phyloP scores from a whole-genome alignment of 2,113 vertebrate species.

The Chamaetylas fuelleborni region DNA sequence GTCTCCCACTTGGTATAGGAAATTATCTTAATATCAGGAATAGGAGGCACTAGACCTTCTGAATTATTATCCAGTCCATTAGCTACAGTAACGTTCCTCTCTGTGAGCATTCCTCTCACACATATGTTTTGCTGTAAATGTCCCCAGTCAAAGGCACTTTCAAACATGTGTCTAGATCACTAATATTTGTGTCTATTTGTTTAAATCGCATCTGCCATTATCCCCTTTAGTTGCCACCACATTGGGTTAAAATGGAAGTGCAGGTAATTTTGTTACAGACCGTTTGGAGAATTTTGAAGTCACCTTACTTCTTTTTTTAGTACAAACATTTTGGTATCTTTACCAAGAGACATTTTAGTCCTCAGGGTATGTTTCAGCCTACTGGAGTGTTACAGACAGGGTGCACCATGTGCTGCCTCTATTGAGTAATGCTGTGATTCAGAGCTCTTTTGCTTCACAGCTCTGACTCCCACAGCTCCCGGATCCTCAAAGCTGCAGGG shows the following conservation, averaged over 20 bases:
- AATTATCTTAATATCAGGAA: background rate
- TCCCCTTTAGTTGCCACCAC: too few species aligned
- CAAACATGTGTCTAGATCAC: background rate
- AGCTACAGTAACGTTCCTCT: background rate
- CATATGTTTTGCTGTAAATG: background rate
- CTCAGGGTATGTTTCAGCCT: conserved; percentile 67
- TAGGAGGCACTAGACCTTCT: background rate
- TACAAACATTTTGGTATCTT: background rate
- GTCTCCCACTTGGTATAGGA: background rate
- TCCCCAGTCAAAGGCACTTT: background rate
- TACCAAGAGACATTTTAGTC: conserved; percentile 71
- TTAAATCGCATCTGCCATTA: background rate
- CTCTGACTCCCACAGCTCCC: conserved; percentile 70
- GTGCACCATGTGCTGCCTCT: conserved; percentile 57
- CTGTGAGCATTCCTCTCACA: background rate
- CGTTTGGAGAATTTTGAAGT: background rate
- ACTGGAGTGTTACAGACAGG: conserved; percentile 71
- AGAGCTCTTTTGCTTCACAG: conserved; percentile 58
- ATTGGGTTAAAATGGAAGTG: background rate
- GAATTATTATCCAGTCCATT: background rate
- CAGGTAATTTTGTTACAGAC: background rate
- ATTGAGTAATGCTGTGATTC: conserved; percentile 47
- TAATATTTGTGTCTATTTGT: background rate
- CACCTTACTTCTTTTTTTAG: background rate
- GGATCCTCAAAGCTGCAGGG: conserved; percentile 59